phyloP scores from a whole-genome alignment of 2,888 invertebrate species.

The Lithophane semibrunnea region DNA sequence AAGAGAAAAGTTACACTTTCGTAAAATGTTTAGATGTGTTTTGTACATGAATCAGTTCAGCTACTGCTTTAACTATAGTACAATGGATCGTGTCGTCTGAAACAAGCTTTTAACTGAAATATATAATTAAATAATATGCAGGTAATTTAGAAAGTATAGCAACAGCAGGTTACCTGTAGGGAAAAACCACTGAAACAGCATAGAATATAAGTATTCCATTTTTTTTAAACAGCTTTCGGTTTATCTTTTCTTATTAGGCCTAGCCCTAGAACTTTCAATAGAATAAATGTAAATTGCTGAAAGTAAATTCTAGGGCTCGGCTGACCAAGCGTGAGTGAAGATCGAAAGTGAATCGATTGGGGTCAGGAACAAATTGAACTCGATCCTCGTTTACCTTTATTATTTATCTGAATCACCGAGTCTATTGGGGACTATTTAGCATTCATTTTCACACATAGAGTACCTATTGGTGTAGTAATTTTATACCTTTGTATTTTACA shows the following conservation, averaged over 20 bases:
- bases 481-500: background rate
- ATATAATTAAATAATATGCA: background rate
- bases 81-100: background rate
- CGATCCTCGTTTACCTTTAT: slow-evolving; percentile 17
- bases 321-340: slow-evolving; percentile 19
- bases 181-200: background rate
- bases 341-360: slow-evolving; percentile 45
- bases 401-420: slow-evolving; percentile 29
- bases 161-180: background rate
- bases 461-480: background rate
- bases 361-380: slow-evolving; percentile 26
- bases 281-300: slow-evolving; percentile 6
- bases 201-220: too few species aligned
- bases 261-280: background rate
- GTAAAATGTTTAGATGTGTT: background rate
- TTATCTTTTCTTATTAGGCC: background rate
- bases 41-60: background rate
- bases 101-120: background rate
- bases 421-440: background rate
- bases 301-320: slow-evolving; percentile 17
- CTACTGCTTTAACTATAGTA: background rate
- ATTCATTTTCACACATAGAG: background rate
- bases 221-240: background rate
- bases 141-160: background rate
- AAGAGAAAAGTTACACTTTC: background rate